Conservation (phyloP, 2,888 invertebrate species). For the Orthonevra nobilis region DNA sequence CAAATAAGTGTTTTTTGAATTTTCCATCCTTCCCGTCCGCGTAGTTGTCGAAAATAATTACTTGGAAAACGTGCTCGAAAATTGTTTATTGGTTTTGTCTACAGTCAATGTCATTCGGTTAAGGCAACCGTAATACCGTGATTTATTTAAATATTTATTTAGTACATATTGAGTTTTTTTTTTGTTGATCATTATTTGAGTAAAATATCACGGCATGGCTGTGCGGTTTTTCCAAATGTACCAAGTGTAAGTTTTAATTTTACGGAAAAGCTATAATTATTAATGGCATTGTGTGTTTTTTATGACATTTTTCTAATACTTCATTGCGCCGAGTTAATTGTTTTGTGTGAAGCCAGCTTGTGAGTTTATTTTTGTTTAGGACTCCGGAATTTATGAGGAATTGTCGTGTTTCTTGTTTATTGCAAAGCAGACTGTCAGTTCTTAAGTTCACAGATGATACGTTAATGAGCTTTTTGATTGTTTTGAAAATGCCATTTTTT, state of each 20-base stretch:
- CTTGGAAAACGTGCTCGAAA: not conserved
- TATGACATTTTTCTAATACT: not conserved
- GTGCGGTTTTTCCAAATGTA: conserved; percentile 26
- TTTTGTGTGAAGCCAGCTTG: too few species aligned
- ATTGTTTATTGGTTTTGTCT: not conserved
- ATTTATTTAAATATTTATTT: conserved; percentile 1
- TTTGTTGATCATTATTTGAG: not conserved
- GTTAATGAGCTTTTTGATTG: too few species aligned
- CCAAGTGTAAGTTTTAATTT: conserved; percentile 7
- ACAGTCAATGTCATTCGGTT: conserved; percentile 27
- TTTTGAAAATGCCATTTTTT: too few species aligned
- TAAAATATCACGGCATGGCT: conserved; percentile 15
- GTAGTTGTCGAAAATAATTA: conserved; percentile 10
- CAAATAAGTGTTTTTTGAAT: conserved; percentile 1
- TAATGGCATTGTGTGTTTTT: not conserved
- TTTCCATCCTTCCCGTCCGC: not conserved
- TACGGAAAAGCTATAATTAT: too few species aligned
- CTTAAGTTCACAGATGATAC: too few species aligned
- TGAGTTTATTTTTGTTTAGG: too few species aligned
- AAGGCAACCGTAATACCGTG: not conserved
- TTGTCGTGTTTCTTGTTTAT: too few species aligned
- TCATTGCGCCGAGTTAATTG: not conserved
- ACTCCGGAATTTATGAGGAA: too few species aligned
- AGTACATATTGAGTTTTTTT: not conserved
- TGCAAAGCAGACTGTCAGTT: too few species aligned